Evolutionary conservation across 1,140 invertebrate species (phyloP), one percentile per base, ranked within the genome.

Genomic region (Metopolophium dirhodum): DNA sequence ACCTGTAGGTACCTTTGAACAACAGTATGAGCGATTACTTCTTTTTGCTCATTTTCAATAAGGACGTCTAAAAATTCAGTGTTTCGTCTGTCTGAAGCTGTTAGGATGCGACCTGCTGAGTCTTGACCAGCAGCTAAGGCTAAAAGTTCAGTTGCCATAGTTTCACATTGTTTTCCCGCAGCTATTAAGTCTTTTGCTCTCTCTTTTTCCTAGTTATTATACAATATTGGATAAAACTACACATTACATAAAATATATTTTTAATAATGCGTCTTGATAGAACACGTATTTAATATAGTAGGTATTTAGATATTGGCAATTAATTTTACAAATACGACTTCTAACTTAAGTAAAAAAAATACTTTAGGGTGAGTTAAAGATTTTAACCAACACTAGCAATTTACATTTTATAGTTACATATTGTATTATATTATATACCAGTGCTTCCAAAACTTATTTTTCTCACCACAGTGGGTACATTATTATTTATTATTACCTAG

Each of bases 1-100:
- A 97, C 97, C 97, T 97, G 97, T 93, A 98, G 96, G 95, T 98
- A 98, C 95, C 98, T 96, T 95, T 98, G 98, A 57, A 98, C 98
- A 86, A 98, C 97, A 7, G 97, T 98, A 95, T 98, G 98, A 18
- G 98, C 97, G 94, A 98, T 98, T 3, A 99, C 99, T 96, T 99
- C 98, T 95, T 99, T 99, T 95, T 99, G 99, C 95, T 99, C 99
- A 95, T 99, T 99, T 95, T 99, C 99, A 94, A 99, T 99, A 18
- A 99, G 96, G 0, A 99, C 98, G 95, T 99, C 99, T 77, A 99
- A 96, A 95, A 99, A 99, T 95, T 99, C 98, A 68, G 98, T 97
- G 94, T 98, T 99, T 94, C 98, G 96, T 83, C 98, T 96, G 95
- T 99, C 99, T 90, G 98, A 98, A 89, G 99, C 98, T 82, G 98